A percentile compares a stretch with the other conserved stretches of the same genome.
Evolutionary conservation across 2,113 vertebrate species (phyloP).

Genomic region (Archilochus colubris): DNA sequence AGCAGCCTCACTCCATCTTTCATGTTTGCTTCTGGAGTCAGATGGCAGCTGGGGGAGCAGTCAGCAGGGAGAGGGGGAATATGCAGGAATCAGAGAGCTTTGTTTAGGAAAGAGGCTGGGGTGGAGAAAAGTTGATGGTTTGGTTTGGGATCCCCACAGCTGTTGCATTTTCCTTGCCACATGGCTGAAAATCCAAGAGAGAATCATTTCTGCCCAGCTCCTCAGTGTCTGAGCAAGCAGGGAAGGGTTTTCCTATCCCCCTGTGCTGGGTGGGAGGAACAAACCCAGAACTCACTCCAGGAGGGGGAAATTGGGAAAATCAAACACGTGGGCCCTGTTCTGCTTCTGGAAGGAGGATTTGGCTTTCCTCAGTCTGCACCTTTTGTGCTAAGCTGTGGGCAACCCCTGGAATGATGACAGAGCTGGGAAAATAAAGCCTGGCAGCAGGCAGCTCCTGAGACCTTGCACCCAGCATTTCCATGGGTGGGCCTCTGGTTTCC

Average conservation of each 20-base stretch:
- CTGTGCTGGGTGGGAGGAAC: accelerated
- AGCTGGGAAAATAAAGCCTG: background rate
- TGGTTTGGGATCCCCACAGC: background rate
- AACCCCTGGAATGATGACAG: accelerated
- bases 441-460: background rate
- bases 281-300: background rate
- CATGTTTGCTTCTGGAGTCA: constrained; percentile 69
- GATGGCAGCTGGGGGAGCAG: constrained; percentile 12
- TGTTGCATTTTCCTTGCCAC: background rate
- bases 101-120: constrained; percentile 44
- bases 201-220: background rate
- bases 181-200: background rate
- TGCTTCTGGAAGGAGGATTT: too few relatives aligned
- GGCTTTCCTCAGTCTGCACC: background rate
- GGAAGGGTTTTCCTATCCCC: accelerated
- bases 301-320: background rate
- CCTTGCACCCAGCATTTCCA: background rate
- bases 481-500: background rate
- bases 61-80: constrained; percentile 73
- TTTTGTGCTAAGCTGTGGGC: accelerated
- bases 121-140: background rate
- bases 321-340: accelerated
- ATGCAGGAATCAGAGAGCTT: constrained; percentile 63
- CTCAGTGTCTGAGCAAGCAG: accelerated
- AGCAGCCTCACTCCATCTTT: constrained; percentile 71